phyloP scores from a whole-genome alignment of 2,888 invertebrate genomes.

The Lithophane leautieri region DNA sequence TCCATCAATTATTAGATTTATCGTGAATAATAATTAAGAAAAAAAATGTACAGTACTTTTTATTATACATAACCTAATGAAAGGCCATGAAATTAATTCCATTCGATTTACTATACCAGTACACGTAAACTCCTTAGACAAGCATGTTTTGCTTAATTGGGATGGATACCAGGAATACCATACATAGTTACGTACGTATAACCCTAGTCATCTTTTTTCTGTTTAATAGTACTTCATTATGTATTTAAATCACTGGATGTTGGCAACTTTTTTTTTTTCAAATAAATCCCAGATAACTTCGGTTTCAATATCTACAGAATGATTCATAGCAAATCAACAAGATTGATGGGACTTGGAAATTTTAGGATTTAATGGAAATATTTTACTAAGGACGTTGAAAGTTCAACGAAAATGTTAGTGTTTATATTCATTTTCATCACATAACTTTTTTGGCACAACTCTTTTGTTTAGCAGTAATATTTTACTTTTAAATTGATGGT shows the following conservation, averaged over 20 bases:
- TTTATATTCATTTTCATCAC: not conserved
- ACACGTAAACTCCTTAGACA: no score
- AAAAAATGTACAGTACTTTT: no score
- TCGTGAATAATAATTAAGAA: no score
- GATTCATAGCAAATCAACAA: conserved; percentile 62
- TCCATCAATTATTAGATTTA: no score
- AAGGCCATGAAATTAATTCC: not conserved
- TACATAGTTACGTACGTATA: not conserved
- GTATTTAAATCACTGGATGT: no score
- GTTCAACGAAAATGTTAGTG: conserved; percentile 1
- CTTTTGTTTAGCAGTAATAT: not conserved
- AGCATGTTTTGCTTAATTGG: not conserved
- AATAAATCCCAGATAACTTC: conserved; percentile 43
- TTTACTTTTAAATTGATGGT: not conserved
- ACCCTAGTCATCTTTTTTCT: not conserved
- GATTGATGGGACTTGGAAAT: conserved; percentile 61
- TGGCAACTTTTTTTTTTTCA: no score
- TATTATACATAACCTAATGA: not conserved
- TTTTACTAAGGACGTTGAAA: conserved; percentile 24
- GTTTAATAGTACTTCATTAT: not conserved
- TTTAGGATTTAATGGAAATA: conserved; percentile 39
- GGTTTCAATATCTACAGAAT: conserved; percentile 51
- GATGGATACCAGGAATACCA: not conserved
- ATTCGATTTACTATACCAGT: not conserved
- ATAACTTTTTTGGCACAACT: not conserved